Percentiles rank a stretch among this genome's conserved stretches.
Evolutionary conservation across 1,140 invertebrate genomes (phyloP).

Genomic region (Berghia stephanieae): DNA sequence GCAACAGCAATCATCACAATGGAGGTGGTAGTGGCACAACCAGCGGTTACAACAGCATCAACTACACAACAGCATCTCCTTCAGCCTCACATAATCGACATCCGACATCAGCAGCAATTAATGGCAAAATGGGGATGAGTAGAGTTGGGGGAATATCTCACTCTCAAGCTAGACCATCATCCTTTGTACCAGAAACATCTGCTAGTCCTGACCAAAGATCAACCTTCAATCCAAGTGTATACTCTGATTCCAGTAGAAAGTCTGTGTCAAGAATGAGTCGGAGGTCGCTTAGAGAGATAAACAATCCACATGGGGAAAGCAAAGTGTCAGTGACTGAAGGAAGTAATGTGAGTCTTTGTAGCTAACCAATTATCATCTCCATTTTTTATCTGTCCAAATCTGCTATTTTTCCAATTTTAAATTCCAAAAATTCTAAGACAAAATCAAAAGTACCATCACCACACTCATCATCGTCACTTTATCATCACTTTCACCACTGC

Average conservation of each 20-base stretch:
- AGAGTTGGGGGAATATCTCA: background rate
- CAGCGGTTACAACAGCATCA: conserved; percentile 21
- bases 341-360: too few relatives aligned
- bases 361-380: too few relatives aligned
- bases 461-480: too few relatives aligned
- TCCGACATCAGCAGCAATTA: too few relatives aligned
- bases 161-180: background rate
- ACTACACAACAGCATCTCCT: conserved; percentile 4
- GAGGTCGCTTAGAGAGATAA: conserved; percentile 37
- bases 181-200: conserved; percentile 23
- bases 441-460: too few relatives aligned
- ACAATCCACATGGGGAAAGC: conserved; percentile 25
- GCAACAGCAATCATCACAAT: background rate
- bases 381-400: too few relatives aligned
- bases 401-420: too few relatives aligned
- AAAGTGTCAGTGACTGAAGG: too few relatives aligned
- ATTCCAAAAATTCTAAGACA: too few relatives aligned
- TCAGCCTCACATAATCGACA: background rate
- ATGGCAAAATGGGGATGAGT: background rate
- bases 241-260: background rate
- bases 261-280: conserved; percentile 27
- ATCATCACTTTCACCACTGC: too few relatives aligned
- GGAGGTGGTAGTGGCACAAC: background rate
- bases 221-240: conserved; percentile 25
- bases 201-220: conserved; percentile 35